Evolutionary conservation across 2,113 vertebrate genomes (phyloP).

Genomic region (Macquaria australasica): DNA sequence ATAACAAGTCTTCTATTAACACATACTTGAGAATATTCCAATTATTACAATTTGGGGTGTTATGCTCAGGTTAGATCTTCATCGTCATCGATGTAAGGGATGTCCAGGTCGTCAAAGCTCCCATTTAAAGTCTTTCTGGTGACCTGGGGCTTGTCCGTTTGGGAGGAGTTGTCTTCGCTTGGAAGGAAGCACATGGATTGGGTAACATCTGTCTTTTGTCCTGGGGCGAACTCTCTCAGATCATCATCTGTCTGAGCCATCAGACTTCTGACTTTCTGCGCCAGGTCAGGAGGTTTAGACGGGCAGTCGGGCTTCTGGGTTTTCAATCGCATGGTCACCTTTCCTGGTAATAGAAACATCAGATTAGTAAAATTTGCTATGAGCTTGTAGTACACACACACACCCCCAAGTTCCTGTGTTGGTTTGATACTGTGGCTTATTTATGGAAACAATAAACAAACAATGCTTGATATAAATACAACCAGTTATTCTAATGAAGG

Average conservation of each 20-base stretch:
- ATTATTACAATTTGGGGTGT: slow-evolving; percentile 9
- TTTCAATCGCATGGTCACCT: slow-evolving; percentile 29
- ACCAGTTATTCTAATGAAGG: background rate
- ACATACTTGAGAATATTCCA: slow-evolving; percentile 21
- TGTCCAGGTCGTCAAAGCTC: slow-evolving; percentile 87
- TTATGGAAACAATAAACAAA: background rate
- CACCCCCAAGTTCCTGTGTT: background rate
- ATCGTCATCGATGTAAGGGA: slow-evolving; percentile 85
- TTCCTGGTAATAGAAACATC: slow-evolving; percentile 56
- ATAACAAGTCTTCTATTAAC: slow-evolving; percentile 24
- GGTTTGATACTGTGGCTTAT: background rate
- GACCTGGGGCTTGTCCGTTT: slow-evolving; percentile 26
- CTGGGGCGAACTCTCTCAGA: slow-evolving; percentile 71
- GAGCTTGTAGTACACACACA: background rate
- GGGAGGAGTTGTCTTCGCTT: slow-evolving; percentile 26
- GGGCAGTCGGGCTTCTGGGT: slow-evolving; percentile 42
- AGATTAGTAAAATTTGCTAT: slow-evolving; percentile 20
- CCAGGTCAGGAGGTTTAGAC: slow-evolving; percentile 52
- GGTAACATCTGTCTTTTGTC: slow-evolving; percentile 79
- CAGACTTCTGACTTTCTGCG: slow-evolving; percentile 43
- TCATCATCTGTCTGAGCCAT: slow-evolving; percentile 24
- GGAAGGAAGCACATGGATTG: slow-evolving; percentile 80
- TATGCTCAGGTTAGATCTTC: slow-evolving; percentile 45
- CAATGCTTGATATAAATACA: background rate
- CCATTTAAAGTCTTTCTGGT: slow-evolving; percentile 56